Conservation (phyloP, 1,140 invertebrate genomes). For the Arctopsyche grandis region DNA sequence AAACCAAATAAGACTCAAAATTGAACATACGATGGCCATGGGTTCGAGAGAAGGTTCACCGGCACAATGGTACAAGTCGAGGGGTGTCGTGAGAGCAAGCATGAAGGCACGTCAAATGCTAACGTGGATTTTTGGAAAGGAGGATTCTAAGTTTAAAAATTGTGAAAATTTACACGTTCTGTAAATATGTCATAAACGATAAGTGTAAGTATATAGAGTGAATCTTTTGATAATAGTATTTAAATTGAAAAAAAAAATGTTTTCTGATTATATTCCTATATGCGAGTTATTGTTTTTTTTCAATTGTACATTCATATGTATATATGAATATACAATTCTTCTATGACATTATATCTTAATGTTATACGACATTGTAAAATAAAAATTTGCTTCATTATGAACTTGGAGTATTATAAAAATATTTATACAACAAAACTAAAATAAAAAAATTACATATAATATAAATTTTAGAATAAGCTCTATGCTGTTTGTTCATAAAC, state of each 20-base stretch:
- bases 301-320: not conserved
- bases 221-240: conserved; percentile 3
- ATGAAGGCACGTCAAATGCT: conserved; percentile 91
- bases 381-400: too few relatives aligned
- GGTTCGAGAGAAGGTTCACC: conserved; percentile 69
- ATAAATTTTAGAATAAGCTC: too few relatives aligned
- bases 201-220: not conserved
- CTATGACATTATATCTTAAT: too few relatives aligned
- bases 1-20: conserved; percentile 83
- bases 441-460: too few relatives aligned
- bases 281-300: not conserved
- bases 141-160: conserved; percentile 90
- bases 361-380: too few relatives aligned
- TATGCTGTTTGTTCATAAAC: too few relatives aligned
- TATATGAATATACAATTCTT: not conserved
- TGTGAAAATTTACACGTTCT: conserved; percentile 89
- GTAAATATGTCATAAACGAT: conserved; percentile 62
- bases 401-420: too few relatives aligned
- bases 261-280: not conserved
- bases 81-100: conserved; percentile 82
- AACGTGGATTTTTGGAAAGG: conserved; percentile 89
- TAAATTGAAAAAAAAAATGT: not conserved
- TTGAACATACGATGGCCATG: conserved; percentile 70
- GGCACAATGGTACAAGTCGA: conserved; percentile 83
- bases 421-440: too few relatives aligned